A percentile compares a stretch with the other conserved stretches of the same genome.
phyloP scores from a whole-genome alignment of 2,888 invertebrate genomes.

The Loripinus fragilis region DNA sequence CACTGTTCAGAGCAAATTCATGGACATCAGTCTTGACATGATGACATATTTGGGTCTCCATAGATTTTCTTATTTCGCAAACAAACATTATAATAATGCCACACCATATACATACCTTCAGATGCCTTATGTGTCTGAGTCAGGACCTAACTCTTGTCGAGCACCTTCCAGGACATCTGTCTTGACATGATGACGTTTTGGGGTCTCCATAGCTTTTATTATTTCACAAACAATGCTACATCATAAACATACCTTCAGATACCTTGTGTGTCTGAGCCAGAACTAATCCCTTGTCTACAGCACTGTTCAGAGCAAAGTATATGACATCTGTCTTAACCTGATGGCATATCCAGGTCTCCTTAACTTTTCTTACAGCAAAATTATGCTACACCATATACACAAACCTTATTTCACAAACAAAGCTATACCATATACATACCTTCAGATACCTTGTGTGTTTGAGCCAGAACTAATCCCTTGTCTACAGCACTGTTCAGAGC shows the following conservation, averaged over 20 bases:
- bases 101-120: constrained; percentile 4
- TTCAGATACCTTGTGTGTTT: constrained; percentile 15
- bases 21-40: constrained; percentile 62
- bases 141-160: constrained; percentile 59
- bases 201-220: constrained; percentile 66
- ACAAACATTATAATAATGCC: too few species aligned
- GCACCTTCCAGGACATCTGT: constrained; percentile 62
- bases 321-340: constrained; percentile 63
- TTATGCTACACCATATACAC: too few species aligned
- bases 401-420: constrained; percentile 64
- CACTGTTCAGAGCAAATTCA: constrained; percentile 55
- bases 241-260: constrained; percentile 1
- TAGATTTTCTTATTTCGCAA: constrained; percentile 65
- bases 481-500: constrained; percentile 59
- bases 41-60: constrained; percentile 66
- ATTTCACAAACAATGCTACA: too few species aligned
- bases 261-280: constrained; percentile 32
- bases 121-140: constrained; percentile 27
- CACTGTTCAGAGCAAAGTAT: constrained; percentile 57
- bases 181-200: constrained; percentile 61
- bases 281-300: constrained; percentile 62
- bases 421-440: too few species aligned
- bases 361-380: constrained; percentile 64
- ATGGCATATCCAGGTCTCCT: constrained; percentile 65
- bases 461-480: constrained; percentile 55